Base-by-base conservation (phyloP, 2,113 vertebrate species). In the Dicaeum eximium region DNA sequence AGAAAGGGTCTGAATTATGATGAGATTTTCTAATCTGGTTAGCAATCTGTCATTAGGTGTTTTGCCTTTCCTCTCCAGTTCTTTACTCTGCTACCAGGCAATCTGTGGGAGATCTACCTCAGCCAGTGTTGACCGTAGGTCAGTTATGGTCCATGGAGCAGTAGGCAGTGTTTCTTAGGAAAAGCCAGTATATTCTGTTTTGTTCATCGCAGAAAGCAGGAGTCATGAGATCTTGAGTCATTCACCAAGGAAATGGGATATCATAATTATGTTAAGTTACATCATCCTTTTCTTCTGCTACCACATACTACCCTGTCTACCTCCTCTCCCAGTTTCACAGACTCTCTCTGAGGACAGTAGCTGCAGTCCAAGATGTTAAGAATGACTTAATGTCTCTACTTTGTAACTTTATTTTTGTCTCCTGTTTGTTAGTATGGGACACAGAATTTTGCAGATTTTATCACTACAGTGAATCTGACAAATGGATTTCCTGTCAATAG, bases 211-310 rank as follows among this genome's bases (percentile, higher is more conserved):
- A 67, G 64, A 92, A 80, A 77, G 33, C 64, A 65, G 3, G 0
- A 88, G 45, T 92, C 91, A 92, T 80, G 83, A 21, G 72, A 33
- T 73, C 67, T 80, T 92, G 86, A 95, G 83, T 95, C 83, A 96
- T 53, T 67, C 58, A 66, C 37, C 40, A 88, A 73, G 54, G 89
- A 88, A 88, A 93, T 9, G 6, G 23, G 67, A 92, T 90, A 95
- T 71, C 40, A 35, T 75, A 83, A 93, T 95, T 88, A 86, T 88
- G 50, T 79, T 30, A 77, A 77, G 37, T 83, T 92, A 90, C 80
- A 65, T 86, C 44, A 88, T 61, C 17, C 12, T n/a, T 92, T 91
- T 85, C 47, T 90, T 82, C 50, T 77, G 24, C 40, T 72, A 40
- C 82, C 72, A 80, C 33, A 83, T n/a, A 31, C 19, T 27, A 42